Evolutionary conservation across 2,888 invertebrate genomes (phyloP).

Genomic region (Rhyacophila evoluta): DNA sequence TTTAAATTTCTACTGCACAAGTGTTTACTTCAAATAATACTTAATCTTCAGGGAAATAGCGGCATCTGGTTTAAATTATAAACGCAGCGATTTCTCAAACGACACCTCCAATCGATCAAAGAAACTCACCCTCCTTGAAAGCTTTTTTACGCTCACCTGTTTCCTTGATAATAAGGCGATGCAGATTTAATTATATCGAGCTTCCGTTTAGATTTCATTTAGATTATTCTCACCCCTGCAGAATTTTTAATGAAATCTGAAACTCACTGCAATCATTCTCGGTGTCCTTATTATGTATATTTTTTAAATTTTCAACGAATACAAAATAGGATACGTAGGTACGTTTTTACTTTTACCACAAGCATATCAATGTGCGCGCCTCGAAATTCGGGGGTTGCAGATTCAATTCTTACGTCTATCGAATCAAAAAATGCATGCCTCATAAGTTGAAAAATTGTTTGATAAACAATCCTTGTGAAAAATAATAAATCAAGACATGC

Average conservation of each 20-base stretch:
- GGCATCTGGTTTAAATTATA: not conserved
- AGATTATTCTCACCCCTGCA: not conserved
- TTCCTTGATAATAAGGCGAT: constrained; percentile 3
- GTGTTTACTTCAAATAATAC: not conserved
- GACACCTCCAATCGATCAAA: constrained; percentile 7
- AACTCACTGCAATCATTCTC: not conserved
- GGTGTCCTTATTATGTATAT: no score
- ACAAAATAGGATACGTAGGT: no score
- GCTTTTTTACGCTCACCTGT: constrained; percentile 22
- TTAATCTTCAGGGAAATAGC: not conserved
- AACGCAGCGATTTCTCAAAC: not conserved
- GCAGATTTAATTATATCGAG: constrained; percentile 19
- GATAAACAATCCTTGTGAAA: no score
- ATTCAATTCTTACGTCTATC: no score
- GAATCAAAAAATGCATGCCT: no score
- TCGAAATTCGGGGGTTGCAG: no score
- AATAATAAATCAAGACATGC: no score
- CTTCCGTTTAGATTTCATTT: not conserved
- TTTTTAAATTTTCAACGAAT: no score
- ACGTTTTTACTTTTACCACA: no score
- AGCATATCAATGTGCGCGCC: no score
- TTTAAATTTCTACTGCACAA: no score
- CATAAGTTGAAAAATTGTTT: no score
- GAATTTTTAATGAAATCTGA: constrained; percentile 1
- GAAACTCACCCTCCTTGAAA: not conserved